These are phyloP conservation scores for Taurulus bubalis DNA, from an alignment of 2,113 vertebrate genomes.

Conservation along the genomic window DNA sequence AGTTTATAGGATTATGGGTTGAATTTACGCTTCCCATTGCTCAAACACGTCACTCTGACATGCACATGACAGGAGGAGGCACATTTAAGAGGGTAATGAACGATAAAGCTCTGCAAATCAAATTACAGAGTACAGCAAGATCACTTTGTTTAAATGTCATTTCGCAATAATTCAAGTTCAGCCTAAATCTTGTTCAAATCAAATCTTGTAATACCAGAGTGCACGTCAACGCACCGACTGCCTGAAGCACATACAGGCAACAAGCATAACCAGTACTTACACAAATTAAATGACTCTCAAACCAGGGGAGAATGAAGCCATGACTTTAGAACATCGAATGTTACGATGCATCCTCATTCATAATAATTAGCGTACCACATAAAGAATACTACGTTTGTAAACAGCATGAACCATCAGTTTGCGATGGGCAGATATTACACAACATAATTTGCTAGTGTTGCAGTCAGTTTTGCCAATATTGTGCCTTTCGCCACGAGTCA, in stretches of 20 bases:
- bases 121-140: neutral
- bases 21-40: neutral
- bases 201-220: conserved; percentile 10
- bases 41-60: neutral
- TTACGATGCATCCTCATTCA: neutral
- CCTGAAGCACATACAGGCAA: neutral
- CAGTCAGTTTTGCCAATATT: neutral
- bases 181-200: conserved; percentile 4
- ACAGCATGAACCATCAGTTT: neutral
- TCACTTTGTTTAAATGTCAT: conserved; percentile 1
- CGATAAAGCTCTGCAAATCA: neutral
- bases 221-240: neutral
- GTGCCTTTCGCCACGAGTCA: neutral
- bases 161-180: neutral
- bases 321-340: neutral
- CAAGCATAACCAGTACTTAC: neutral
- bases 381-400: neutral
- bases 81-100: neutral
- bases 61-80: neutral
- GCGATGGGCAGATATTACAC: neutral
- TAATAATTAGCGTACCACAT: no score
- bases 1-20: neutral
- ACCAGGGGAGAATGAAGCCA: neutral
- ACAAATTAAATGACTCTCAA: neutral
- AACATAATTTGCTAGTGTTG: neutral